phyloP scores from a whole-genome alignment of 2,888 invertebrate genomes.

The Amaurobius ferox region DNA sequence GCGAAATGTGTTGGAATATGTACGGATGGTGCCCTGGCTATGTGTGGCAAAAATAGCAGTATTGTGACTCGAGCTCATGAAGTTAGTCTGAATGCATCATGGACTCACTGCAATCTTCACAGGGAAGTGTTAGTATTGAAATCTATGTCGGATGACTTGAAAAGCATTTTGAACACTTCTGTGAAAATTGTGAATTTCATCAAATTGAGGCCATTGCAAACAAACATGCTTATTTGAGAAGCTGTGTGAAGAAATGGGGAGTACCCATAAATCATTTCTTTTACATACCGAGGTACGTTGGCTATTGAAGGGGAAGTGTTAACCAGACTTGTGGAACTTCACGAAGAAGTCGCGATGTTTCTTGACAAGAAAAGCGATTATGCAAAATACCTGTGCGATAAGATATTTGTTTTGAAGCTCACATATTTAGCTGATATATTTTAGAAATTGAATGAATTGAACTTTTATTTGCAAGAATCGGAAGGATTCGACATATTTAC shows the following conservation, averaged over 20 bases:
- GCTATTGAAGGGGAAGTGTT: neutral
- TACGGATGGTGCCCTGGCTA: neutral
- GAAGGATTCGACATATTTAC: no score
- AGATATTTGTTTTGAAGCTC: no score
- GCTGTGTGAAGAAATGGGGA: neutral
- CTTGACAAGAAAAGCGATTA: neutral
- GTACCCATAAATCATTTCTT: slow-evolving; percentile 1
- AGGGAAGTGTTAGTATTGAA: neutral
- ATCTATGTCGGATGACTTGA: slow-evolving; percentile 14
- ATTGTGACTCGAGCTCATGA: neutral
- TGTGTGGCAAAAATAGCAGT: slow-evolving; percentile 1
- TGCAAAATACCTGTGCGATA: no score
- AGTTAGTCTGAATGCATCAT: slow-evolving; percentile 3
- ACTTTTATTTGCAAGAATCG: no score
- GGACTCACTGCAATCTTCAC: neutral
- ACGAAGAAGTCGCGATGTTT: neutral
- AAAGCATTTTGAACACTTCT: neutral
- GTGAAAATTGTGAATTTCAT: neutral
- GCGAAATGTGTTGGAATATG: neutral
- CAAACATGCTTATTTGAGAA: neutral
- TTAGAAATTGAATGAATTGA: no score
- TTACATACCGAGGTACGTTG: neutral
- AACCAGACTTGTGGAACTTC: no score
- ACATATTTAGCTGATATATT: no score
- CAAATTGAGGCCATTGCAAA: neutral